Base-by-base conservation (phyloP, 2,797 vertebrate genomes). In the Prionace glauca region DNA sequence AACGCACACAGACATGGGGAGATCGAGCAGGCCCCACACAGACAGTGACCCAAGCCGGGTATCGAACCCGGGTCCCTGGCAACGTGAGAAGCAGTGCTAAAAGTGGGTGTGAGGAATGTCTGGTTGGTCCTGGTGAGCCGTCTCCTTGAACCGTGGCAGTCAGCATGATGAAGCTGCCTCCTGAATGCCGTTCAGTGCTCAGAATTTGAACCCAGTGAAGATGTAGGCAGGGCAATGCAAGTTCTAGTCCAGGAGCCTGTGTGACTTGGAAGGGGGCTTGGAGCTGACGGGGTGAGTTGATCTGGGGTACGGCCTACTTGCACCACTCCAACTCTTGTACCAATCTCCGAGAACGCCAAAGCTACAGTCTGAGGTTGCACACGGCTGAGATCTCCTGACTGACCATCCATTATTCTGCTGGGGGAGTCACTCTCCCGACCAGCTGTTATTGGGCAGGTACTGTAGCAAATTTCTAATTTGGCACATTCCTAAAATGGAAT, bases 401-500 rank as follows among this genome's bases (percentile, higher is more conserved):
- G 36, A 10, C 81, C 41, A 84, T 45, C 20, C 81, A 84, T 45
- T 84, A 84, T 24, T 84, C 81, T 45, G 8, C 36, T 22, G 20
- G 81, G 41, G 81, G 9, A 84, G 45, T 45, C 81, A 84, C 81
- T 45, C 81, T 41, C 29, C 87, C 60, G 32, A 18, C 87, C 60
- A 62, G 29, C 87, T 62, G 60, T 62, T 90, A 65, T 65, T 90
- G 32, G 20, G 14, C 56, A 62, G 60, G 87, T n/a, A 90, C 87
- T n/a, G 87, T n/a, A 90, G 56, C 87, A 90, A 60, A 90, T 90
- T 90, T 90, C 56, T 62, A 90, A 90, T n/a, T n/a, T 62, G 41
- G 26, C 56, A 90, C 87, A 90, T 90, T 90, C 87, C 87, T 90
- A 90, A 90, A 90, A 62, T 90, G 29, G 87, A 90, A 90, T 62